Conservation (phyloP, 2,797 vertebrate species). For the Tolypeutes matacus region DNA sequence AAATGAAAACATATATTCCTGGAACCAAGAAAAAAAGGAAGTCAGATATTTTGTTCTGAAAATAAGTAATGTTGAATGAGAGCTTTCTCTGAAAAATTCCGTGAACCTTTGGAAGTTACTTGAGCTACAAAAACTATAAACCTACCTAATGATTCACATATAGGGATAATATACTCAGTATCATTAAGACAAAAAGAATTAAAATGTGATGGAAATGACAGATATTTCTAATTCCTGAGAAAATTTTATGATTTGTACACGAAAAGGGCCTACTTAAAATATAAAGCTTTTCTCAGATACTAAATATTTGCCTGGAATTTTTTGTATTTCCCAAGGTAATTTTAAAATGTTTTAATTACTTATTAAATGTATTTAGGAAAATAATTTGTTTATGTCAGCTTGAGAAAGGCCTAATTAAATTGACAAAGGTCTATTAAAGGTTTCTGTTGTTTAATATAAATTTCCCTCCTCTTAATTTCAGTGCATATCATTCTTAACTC, state of each 20-base stretch:
- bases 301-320: constrained; percentile 51
- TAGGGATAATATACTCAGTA: not conserved
- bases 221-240: not conserved
- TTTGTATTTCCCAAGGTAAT: not conserved
- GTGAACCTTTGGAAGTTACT: not conserved
- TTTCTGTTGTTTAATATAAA: not conserved
- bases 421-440: not conserved
- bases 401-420: not conserved
- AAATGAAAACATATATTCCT: constrained; percentile 3
- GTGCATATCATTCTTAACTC: not conserved
- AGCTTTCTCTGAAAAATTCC: constrained; percentile 2
- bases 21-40: constrained; percentile 41
- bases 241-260: not conserved
- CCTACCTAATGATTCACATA: not conserved
- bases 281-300: not conserved
- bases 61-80: not conserved
- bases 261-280: not conserved
- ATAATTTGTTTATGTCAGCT: not conserved
- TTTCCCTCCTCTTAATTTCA: constrained; percentile 34
- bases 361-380: not conserved
- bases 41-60: constrained; percentile 43
- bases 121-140: not conserved
- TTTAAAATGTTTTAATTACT: constrained; percentile 31
- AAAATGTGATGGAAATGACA: not conserved
- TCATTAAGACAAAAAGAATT: constrained; percentile 25